Evolutionary conservation across 2,797 vertebrate genomes (phyloP).

Genomic region (Phrynocephalus guinanensis): DNA sequence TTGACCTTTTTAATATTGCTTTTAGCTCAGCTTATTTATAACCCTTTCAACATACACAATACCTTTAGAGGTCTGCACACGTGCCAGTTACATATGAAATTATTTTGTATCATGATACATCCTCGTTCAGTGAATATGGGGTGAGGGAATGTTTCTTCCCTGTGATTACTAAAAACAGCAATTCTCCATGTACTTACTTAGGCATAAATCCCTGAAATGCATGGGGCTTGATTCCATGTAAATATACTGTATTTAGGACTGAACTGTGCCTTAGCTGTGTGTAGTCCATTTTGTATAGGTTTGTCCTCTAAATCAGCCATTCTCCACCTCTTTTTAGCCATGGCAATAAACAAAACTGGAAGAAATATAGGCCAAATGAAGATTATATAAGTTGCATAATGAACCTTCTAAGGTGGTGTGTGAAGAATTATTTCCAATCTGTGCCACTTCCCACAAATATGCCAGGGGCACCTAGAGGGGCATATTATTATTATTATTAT

Average conservation of each 20-base stretch:
- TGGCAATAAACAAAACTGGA: no score
- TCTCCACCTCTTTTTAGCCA: neutral
- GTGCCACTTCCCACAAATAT: no score
- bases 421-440: no score
- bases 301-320: slow-evolving; percentile 22
- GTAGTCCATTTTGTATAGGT: slow-evolving; percentile 7
- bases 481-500: no score
- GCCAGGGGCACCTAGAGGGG: no score
- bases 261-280: neutral
- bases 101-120: slow-evolving; percentile 24
- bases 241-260: neutral
- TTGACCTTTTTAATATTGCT: slow-evolving; percentile 61
- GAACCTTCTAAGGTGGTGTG: no score
- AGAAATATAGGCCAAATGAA: no score
- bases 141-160: neutral
- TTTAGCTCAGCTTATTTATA: slow-evolving; percentile 62
- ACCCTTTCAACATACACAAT: slow-evolving; percentile 50
- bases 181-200: neutral
- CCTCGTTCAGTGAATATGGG: slow-evolving; percentile 26
- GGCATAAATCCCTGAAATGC: neutral
- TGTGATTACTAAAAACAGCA: neutral
- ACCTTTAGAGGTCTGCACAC: slow-evolving; percentile 43
- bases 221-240: neutral
- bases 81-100: slow-evolving; percentile 32
- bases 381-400: no score